These are phyloP conservation scores for Tiliacea aurago DNA, from an alignment of 2,888 invertebrate genomes.

Conservation along the genomic window DNA sequence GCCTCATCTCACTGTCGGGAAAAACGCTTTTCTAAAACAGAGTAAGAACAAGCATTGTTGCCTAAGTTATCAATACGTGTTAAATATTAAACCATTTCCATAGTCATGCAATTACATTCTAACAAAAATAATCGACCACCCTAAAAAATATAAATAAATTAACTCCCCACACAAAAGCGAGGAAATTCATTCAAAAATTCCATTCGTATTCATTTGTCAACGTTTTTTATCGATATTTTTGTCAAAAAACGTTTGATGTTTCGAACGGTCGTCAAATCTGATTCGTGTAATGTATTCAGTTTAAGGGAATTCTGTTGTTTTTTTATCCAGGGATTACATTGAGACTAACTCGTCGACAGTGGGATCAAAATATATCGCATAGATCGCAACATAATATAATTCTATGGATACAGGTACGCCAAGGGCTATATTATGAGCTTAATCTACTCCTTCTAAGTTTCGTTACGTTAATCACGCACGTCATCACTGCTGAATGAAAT, in stretches of 20 bases:
- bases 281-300: constrained; percentile 36
- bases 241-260: constrained; percentile 16
- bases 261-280: constrained; percentile 46
- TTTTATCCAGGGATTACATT: constrained; percentile 28
- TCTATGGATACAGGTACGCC: no score
- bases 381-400: no score
- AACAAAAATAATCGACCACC: no score
- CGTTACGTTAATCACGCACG: no score
- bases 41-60: background rate
- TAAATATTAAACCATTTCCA: no score
- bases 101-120: no score
- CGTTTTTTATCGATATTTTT: constrained; percentile 25
- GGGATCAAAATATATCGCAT: background rate
- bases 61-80: background rate
- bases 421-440: no score
- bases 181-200: constrained; percentile 13
- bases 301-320: constrained; percentile 33
- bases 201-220: constrained; percentile 21
- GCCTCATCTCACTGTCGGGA: no score
- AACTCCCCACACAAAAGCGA: background rate
- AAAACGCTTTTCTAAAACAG: background rate
- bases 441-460: no score
- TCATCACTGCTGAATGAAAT: no score
- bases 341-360: background rate
- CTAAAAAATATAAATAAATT: background rate